A percentile compares a stretch with the other conserved stretches of the same genome.
phyloP scores from a whole-genome alignment of 2,113 vertebrate species.

The Proteles cristata region DNA sequence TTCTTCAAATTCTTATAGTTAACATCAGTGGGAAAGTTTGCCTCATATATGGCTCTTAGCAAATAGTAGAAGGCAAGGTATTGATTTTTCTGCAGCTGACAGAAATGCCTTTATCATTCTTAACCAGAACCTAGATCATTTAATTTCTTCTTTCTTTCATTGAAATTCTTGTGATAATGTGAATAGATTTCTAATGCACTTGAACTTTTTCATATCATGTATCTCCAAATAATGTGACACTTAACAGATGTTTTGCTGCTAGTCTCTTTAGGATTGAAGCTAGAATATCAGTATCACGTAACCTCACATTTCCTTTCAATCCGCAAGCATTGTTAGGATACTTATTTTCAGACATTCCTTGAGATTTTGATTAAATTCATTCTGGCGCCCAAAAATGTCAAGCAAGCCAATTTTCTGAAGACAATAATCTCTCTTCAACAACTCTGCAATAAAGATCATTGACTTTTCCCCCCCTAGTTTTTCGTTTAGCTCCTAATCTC shows the following conservation, averaged over 20 bases:
- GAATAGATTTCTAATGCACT: constrained; percentile 25
- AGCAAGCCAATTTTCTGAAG: constrained; percentile 40
- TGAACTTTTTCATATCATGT: not conserved
- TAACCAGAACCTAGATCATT: not conserved
- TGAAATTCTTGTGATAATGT: not conserved
- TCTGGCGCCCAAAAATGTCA: not conserved
- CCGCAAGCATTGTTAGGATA: not conserved
- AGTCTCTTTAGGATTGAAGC: not conserved
- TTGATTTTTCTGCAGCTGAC: not conserved
- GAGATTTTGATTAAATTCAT: constrained; percentile 49
- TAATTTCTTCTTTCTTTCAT: not conserved
- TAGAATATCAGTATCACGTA: not conserved
- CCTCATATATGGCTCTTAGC: not conserved
- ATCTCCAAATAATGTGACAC: constrained; percentile 13
- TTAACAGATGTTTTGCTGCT: constrained; percentile 14
- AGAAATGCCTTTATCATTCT: not conserved
- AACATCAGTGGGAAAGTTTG: not conserved
- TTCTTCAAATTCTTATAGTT: not conserved
- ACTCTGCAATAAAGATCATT: not conserved
- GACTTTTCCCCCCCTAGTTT: not conserved
- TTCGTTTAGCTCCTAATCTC: not conserved
- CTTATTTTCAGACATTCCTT: constrained; percentile 2
- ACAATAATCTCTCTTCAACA: not conserved
- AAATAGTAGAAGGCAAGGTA: not conserved
- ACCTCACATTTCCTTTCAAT: constrained; percentile 36